Base-by-base conservation (phyloP, 30 jellyfish, hydroid and myxozoan species). In the Turritopsis dohrnii region DNA sequence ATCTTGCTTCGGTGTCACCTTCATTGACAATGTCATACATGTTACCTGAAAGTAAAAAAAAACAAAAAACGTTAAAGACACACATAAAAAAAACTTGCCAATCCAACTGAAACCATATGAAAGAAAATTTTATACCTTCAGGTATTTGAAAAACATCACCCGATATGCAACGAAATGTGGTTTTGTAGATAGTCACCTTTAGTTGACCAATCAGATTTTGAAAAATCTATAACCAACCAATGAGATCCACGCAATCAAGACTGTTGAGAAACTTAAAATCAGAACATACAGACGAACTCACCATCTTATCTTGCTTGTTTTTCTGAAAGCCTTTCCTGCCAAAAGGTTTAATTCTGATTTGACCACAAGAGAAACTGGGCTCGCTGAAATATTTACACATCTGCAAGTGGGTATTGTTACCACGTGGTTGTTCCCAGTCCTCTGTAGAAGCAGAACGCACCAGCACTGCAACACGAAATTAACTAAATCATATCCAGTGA, bases 41-140 rank as follows among this genome's bases (percentile, higher is more conserved):
- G 30, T 69, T 69, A 8, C 77, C 77, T 69, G 22, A 69, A 69
- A 69, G 16, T 7, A 69, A 41, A 5, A 41, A n/a, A n/a, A n/a
- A n/a, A n/a, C n/a, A n/a, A n/a, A n/a, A n/a, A n/a, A 41, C 60
- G 9, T 13, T 13, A 41, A 41, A 41, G 60, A 5, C 5, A 13
- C 60, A 41, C 13, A 41, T 41, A 41, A 41, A 41, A 3, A 41
- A 41, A 41, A 41, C 60, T 41, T 41, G 5, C 9, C 13, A 41
- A 13, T 13, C 9, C 5, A 41, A 13, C 13, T 41, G 60, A 41
- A 41, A 41, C 60, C 60, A n/a, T n/a, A n/a, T n/a, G 60, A 41
- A 41, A 41, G 60, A 13, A 41, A 41, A n/a, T n/a, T n/a, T n/a
- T n/a, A n/a, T 69, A 69, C 77, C 77, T 69, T 69, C 77, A 69